Base-by-base conservation (phyloP, 2,113 vertebrate species). In the Pampusana beccarii region DNA sequence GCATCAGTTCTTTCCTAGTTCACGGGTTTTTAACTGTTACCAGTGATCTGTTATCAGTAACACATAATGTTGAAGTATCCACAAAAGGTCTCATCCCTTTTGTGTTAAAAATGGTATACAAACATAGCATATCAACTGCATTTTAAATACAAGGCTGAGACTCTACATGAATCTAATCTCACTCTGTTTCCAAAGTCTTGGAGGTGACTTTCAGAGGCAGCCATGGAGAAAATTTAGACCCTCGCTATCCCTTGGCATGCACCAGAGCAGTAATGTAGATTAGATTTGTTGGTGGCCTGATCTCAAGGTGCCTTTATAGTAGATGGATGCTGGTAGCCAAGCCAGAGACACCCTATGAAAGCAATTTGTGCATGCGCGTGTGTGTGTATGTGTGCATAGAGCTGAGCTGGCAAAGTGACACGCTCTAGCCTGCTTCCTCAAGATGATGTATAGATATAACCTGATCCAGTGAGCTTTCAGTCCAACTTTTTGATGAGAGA, bases 341-440 rank as follows among this genome's bases (percentile, higher is more conserved):
- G 36, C 19, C 83, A 73, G 60, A 81, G 48, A 10, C 20, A 83
- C 23, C 24, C 75, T 40, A 25, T 9, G 53, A 18, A 13, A 89
- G 46, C 21, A 65, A 33, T 2, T 40, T 40, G 40, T 40, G 40
- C 40, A 40, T 40, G 16, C 33, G 4, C 46, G 8, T 18, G 13
- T 7, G 13, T 16, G 8, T 13, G 2, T 20, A 1, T 5, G 44
- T 0, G 0, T 13, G 4, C 36, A 71, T 2, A 44, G 14, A 85
- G 48, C 6, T 5, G 21, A 26, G 25, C 14, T 54, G 40, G 9
- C 7, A 8, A 40, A 31, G 11, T 48, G 23, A 10, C 57, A 75
- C 31, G 40, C 53, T 78, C 86, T n/a, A 60, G 23, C 5, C 53
- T 29, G 5, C 36, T 93, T 71, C 15, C 10, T 71, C 46, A 64